Conservation (phyloP, 92 coral and sea anemone genomes). For the Porites lobata region DNA sequence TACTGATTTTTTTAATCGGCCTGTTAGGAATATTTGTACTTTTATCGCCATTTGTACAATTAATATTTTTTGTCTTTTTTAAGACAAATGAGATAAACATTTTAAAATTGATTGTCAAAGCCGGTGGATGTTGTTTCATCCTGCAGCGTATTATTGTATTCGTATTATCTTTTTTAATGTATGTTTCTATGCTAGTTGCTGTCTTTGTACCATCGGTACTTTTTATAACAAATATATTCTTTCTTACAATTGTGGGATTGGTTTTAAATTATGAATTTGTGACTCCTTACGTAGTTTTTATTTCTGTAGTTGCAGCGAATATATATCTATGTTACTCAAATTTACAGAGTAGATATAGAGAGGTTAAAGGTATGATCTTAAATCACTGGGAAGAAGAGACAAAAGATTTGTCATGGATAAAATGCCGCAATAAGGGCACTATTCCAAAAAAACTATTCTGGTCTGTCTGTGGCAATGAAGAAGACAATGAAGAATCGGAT, state of each 20-base stretch:
- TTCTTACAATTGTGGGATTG: not conserved
- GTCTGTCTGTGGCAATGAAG: conserved; percentile 18
- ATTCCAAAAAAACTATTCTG: conserved; percentile 28
- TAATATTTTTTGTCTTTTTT: too few species aligned
- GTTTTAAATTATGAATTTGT: conserved; percentile 14
- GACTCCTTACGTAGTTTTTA: not conserved
- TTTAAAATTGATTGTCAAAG: too few species aligned
- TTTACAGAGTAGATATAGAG: not conserved
- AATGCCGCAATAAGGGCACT: not conserved
- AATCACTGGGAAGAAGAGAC: conserved; percentile 13
- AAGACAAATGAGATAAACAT: too few species aligned
- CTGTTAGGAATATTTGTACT: too few species aligned
- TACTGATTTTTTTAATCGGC: not conserved
- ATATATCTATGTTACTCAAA: conserved; percentile 3
- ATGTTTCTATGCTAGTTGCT: too few species aligned
- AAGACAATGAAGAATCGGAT: not conserved
- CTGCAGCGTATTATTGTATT: too few species aligned
- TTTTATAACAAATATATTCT: not conserved
- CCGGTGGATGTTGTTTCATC: too few species aligned
- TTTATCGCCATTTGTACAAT: too few species aligned
- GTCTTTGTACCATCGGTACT: too few species aligned
- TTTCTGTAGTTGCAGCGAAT: not conserved
- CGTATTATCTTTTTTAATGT: too few species aligned
- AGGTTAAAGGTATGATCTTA: conserved; percentile 1
- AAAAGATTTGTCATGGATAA: not conserved